These are phyloP conservation scores for Heteronetta atricapilla DNA, from an alignment of 2,113 vertebrate genomes.

Conservation along the genomic window DNA sequence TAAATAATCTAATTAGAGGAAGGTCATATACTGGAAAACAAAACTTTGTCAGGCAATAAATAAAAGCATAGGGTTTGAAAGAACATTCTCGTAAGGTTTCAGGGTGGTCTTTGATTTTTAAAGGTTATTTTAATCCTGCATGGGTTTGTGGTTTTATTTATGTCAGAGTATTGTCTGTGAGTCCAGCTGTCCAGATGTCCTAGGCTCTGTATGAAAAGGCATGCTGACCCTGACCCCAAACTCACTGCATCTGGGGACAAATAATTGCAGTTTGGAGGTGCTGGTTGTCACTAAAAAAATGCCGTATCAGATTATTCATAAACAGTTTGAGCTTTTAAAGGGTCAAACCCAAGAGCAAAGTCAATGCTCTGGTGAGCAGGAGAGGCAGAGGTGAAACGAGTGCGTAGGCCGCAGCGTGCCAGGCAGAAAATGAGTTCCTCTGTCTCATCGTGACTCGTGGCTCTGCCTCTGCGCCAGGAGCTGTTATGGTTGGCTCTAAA, in stretches of 20 bases:
- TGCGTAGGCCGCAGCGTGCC: accelerated
- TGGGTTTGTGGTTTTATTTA: not conserved
- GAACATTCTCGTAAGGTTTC: not conserved
- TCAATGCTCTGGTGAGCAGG: not conserved
- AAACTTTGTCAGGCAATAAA: not conserved
- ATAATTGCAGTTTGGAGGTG: not conserved
- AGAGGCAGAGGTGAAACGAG: not conserved
- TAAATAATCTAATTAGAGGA: constrained; percentile 34
- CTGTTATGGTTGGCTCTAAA: not conserved
- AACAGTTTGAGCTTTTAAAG: not conserved
- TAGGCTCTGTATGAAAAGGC: not conserved
- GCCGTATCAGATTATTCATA: not conserved
- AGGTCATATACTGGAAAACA: not conserved
- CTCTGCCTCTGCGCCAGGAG: not conserved
- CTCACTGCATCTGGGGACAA: not conserved
- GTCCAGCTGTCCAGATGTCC: not conserved
- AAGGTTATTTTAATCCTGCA: not conserved
- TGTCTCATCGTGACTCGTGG: accelerated
- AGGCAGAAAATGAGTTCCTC: not conserved
- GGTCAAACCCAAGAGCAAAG: not conserved
- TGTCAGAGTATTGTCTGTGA: not conserved
- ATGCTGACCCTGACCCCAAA: not conserved
- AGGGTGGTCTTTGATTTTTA: not conserved
- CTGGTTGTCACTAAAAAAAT: not conserved
- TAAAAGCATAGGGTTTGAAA: not conserved